Evolutionary conservation across 2,888 invertebrate species (phyloP).

Genomic region (Lasioglossum leucozonium): DNA sequence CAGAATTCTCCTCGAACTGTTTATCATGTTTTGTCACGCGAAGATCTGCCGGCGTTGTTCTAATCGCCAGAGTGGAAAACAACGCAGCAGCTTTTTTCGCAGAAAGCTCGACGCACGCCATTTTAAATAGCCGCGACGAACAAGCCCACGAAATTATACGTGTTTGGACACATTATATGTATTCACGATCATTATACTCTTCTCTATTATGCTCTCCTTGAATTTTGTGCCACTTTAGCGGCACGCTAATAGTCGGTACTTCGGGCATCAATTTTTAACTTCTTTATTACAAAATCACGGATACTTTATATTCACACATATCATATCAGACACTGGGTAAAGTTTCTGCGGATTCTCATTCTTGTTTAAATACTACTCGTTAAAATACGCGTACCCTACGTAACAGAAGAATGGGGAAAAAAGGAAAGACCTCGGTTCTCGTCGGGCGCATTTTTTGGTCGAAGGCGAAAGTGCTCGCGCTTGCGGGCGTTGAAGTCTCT

Average conservation of each 20-base stretch:
- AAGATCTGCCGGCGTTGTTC: slow-evolving; percentile 49
- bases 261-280: background rate
- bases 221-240: background rate
- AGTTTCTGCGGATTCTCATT: too few species aligned
- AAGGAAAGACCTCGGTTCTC: background rate
- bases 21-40: slow-evolving; percentile 73
- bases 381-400: background rate
- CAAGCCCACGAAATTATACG: slow-evolving; percentile 66
- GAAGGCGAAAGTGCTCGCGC: background rate
- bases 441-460: background rate
- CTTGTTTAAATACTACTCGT: too few species aligned
- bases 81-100: slow-evolving; percentile 52
- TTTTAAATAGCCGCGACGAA: slow-evolving; percentile 38
- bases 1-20: slow-evolving; percentile 24
- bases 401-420: background rate
- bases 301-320: background rate
- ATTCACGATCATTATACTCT: slow-evolving; percentile 58
- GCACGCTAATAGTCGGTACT: background rate
- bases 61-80: slow-evolving; percentile 56
- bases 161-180: slow-evolving; percentile 70
- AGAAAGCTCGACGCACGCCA: slow-evolving; percentile 33
- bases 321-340: background rate
- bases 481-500: slow-evolving; percentile 49
- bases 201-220: background rate
- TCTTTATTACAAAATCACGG: background rate